phyloP scores from a whole-genome alignment of 1,140 invertebrate species.

The Phthorimaea operculella region DNA sequence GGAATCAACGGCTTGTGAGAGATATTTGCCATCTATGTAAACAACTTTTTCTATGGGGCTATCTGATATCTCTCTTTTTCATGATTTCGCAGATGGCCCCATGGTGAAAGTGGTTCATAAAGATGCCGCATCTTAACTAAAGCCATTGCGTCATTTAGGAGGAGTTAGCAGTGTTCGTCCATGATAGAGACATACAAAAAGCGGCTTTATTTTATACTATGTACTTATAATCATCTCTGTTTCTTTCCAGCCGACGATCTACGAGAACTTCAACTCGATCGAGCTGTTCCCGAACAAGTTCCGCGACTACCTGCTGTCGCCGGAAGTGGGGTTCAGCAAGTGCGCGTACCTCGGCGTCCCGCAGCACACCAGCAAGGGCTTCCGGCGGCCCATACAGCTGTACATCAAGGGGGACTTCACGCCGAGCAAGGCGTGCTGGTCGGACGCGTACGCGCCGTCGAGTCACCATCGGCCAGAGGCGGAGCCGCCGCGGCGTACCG shows the following conservation, averaged over 20 bases:
- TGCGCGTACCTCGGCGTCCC: slow-evolving; percentile 88
- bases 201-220: no score
- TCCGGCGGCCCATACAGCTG: slow-evolving; percentile 87
- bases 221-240: no score
- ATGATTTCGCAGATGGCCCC: no score
- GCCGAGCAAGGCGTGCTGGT: slow-evolving; percentile 64
- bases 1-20: no score
- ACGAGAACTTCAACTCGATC: slow-evolving; percentile 87
- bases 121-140: no score
- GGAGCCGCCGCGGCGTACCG: slow-evolving; percentile 65
- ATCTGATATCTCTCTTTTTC: no score
- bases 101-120: no score
- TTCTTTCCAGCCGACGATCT: slow-evolving; percentile 82
- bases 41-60: no score
- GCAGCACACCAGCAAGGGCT: slow-evolving; percentile 87
- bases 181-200: no score
- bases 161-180: no score
- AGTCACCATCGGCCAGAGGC: slow-evolving; percentile 53
- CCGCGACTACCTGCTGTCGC: slow-evolving; percentile 88
- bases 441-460: slow-evolving; percentile 62
- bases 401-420: slow-evolving; percentile 80
- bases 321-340: slow-evolving; percentile 90
- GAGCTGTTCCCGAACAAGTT: slow-evolving; percentile 91
- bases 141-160: no score
- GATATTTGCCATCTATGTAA: no score